Conservation (phyloP, 2,113 vertebrate species). For the Saimiri boliviensis region DNA sequence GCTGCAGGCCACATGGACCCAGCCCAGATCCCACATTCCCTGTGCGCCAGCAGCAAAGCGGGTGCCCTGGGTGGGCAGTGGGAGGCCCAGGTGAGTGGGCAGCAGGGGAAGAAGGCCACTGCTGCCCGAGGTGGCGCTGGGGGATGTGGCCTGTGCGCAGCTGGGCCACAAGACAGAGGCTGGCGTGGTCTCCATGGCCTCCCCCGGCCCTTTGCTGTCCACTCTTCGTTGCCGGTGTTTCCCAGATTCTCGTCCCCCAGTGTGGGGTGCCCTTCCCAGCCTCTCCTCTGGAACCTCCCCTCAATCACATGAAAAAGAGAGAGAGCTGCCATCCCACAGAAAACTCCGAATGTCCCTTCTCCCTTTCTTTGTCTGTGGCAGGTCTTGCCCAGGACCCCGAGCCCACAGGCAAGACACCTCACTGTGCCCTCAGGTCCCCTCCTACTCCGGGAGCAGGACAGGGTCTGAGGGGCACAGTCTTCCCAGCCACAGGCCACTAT, state of each 20-base stretch:
- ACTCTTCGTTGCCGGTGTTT: background rate
- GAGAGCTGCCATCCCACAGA: background rate
- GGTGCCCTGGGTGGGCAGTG: too few species aligned
- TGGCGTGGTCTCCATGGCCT: background rate
- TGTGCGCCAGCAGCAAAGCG: background rate
- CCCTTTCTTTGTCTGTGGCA: background rate
- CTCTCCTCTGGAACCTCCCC: background rate
- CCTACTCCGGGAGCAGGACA: background rate
- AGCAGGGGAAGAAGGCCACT: too few species aligned
- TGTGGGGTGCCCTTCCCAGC: background rate
- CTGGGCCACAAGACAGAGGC: background rate
- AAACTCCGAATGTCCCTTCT: background rate
- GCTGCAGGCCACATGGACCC: background rate
- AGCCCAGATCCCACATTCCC: background rate
- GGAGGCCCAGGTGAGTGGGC: background rate
- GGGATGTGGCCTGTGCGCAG: fast-evolving
- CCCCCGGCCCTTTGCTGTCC: background rate
- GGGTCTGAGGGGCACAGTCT: background rate
- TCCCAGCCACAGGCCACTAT: background rate
- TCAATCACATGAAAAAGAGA: background rate
- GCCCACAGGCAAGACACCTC: background rate
- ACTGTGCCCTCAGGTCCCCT: background rate
- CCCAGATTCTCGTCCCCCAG: background rate
- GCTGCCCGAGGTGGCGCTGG: background rate
- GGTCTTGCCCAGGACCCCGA: too few species aligned